Evolutionary conservation across 2,797 vertebrate species (phyloP).

Genomic region (Alectoris magna): DNA sequence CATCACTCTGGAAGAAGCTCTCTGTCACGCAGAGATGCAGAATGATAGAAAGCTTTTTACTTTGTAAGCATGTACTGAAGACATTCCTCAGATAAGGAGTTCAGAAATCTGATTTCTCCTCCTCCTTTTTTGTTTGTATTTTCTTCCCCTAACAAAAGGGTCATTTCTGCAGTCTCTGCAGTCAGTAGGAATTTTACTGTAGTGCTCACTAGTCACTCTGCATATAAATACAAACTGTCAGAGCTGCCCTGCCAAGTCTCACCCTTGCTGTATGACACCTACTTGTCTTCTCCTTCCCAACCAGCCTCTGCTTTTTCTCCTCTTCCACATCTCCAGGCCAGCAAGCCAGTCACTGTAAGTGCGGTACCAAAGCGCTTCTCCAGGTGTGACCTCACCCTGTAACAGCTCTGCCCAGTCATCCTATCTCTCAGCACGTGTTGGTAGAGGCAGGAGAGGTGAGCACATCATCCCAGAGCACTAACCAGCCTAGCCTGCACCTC

Average conservation of each 20-base stretch:
- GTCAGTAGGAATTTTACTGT: slow-evolving; percentile 14
- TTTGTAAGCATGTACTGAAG: background rate
- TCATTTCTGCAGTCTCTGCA: background rate
- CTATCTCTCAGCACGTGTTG: background rate
- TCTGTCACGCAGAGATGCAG: background rate
- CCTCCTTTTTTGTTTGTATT: background rate
- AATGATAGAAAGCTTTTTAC: slow-evolving; percentile 12
- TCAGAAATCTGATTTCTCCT: background rate
- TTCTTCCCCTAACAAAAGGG: background rate
- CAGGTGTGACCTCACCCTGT: background rate
- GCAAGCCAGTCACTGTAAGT: background rate
- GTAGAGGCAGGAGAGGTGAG: background rate
- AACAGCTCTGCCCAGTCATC: accelerated
- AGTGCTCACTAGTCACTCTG: slow-evolving; percentile 6
- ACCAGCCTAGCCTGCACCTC: background rate
- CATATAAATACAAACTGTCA: slow-evolving; percentile 39
- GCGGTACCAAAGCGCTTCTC: background rate
- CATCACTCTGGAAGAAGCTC: background rate
- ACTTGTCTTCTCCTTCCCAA: background rate
- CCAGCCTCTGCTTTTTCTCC: background rate
- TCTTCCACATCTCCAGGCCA: background rate
- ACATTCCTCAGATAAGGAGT: background rate
- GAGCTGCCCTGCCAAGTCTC: slow-evolving; percentile 4
- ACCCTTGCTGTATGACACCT: background rate
- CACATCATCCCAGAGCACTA: background rate